Evolutionary conservation across 2,888 invertebrate species (phyloP).

Genomic region (Furcula furcula): DNA sequence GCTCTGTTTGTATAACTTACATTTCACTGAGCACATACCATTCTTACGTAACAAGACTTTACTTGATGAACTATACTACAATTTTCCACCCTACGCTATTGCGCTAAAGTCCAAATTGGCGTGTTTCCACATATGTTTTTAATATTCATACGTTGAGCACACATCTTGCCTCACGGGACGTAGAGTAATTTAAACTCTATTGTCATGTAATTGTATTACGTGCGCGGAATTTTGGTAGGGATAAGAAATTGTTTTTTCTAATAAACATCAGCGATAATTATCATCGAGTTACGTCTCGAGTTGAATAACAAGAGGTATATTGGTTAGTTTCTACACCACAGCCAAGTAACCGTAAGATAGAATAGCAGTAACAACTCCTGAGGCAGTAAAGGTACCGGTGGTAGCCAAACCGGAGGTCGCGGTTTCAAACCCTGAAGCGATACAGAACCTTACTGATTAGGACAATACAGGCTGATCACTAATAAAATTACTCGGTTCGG

Average conservation of each 20-base stretch:
- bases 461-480: no score
- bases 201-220: constrained; percentile 63
- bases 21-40: constrained; percentile 3
- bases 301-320: neutral
- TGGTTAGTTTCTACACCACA: neutral
- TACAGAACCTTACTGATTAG: no score
- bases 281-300: constrained; percentile 5
- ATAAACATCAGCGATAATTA: constrained; percentile 47
- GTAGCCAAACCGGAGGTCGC: no score
- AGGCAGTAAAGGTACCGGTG: no score
- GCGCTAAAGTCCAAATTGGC: constrained; percentile 6
- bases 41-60: neutral
- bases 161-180: constrained; percentile 45
- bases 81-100: constrained; percentile 7
- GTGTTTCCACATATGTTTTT: constrained; percentile 31
- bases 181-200: constrained; percentile 53
- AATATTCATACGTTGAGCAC: constrained; percentile 52
- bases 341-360: no score
- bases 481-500: no score
- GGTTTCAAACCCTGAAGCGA: no score
- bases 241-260: constrained; percentile 49
- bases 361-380: no score
- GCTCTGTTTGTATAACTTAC: constrained; percentile 22
- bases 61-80: neutral
- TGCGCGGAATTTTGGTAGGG: constrained; percentile 40